Evolutionary conservation across 2,888 invertebrate species (phyloP).

Genomic region (Smittia aterrima): DNA sequence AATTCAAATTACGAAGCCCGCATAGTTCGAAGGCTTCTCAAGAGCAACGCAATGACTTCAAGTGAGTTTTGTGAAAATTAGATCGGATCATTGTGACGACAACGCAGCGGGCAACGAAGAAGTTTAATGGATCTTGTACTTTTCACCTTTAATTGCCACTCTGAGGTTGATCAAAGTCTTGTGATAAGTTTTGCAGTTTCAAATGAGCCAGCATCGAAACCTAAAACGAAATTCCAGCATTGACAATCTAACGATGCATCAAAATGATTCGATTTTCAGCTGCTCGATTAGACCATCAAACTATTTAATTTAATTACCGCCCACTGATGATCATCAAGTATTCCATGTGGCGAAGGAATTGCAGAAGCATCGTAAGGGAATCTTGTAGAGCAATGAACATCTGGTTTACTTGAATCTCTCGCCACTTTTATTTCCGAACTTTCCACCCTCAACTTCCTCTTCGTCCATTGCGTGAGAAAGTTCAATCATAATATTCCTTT

Average conservation of each 20-base stretch:
- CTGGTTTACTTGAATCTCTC: neutral
- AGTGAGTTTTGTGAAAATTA: neutral
- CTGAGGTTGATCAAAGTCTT: neutral
- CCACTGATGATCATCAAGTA: neutral
- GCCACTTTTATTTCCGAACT: too few species aligned
- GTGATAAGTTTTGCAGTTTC: neutral
- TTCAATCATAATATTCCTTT: neutral
- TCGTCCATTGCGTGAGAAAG: constrained; percentile 1
- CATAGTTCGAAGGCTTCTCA: neutral
- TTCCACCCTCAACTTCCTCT: neutral
- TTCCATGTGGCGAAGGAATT: neutral
- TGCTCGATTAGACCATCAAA: neutral
- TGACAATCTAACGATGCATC: neutral
- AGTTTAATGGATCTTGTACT: neutral
- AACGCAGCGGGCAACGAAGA: neutral
- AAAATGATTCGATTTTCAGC: neutral
- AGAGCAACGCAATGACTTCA: neutral
- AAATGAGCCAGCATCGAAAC: neutral
- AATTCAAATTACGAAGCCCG: neutral
- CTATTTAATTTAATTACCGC: neutral
- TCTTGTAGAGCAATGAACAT: neutral
- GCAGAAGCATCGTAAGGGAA: too few species aligned
- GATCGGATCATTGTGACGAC: neutral
- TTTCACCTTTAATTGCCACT: neutral
- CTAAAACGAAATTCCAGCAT: neutral